Evolutionary conservation across 2,113 vertebrate genomes (phyloP).

Genomic region (Epinephelus fuscoguttatus): DNA sequence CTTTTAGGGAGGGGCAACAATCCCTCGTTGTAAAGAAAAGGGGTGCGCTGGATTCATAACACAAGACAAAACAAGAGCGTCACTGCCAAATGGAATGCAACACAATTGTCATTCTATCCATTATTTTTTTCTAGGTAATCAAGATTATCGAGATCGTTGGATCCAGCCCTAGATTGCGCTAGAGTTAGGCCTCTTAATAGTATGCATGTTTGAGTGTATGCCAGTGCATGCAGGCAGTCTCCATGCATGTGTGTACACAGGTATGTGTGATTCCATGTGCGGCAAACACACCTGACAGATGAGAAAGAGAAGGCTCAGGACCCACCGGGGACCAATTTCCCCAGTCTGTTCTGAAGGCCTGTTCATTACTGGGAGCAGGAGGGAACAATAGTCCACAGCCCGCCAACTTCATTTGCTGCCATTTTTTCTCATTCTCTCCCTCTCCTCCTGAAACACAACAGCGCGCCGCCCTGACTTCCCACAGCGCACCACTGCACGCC

Average conservation of each 20-base stretch:
- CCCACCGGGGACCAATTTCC: slow-evolving; percentile 72
- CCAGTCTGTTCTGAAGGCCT: slow-evolving; percentile 47
- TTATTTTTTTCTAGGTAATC: too few relatives aligned
- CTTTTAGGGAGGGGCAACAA: too few relatives aligned
- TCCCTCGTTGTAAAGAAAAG: too few relatives aligned
- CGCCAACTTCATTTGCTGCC: slow-evolving; percentile 79
- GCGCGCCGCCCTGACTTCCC: slow-evolving; percentile 62
- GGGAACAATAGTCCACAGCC: slow-evolving; percentile 74
- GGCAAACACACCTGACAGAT: slow-evolving; percentile 64
- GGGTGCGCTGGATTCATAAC: too few relatives aligned
- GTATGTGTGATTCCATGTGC: slow-evolving; percentile 26
- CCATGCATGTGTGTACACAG: slow-evolving; percentile 16
- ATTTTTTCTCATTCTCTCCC: slow-evolving; percentile 70
- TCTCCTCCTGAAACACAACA: slow-evolving; percentile 47
- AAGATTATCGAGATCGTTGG: too few relatives aligned
- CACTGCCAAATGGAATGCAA: too few relatives aligned
- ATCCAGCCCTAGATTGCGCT: too few relatives aligned
- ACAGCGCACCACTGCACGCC: slow-evolving; percentile 60
- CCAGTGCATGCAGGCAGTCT: not conserved
- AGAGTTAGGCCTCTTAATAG: not conserved
- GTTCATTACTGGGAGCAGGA: slow-evolving; percentile 73
- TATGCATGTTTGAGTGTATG: not conserved
- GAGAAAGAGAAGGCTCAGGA: slow-evolving; percentile 45
- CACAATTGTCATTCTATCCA: too few relatives aligned
- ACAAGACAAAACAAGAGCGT: too few relatives aligned